Evolutionary conservation across 2,888 invertebrate species (phyloP).

Genomic region (Ectobius pallidus): DNA sequence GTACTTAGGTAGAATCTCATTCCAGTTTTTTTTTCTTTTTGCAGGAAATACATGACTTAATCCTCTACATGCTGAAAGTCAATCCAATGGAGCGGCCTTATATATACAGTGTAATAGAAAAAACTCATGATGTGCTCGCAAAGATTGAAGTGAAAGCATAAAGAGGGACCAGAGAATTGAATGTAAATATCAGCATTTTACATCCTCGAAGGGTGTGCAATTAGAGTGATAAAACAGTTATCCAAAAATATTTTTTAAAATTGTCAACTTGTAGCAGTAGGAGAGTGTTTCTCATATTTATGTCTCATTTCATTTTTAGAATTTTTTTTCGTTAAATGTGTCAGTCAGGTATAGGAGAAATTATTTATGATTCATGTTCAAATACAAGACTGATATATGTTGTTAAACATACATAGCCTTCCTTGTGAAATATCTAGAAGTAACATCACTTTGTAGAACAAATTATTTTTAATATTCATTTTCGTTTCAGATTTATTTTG

Average conservation of each 20-base stretch:
- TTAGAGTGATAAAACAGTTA: neutral
- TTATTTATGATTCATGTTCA: too few species aligned
- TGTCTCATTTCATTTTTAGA: too few species aligned
- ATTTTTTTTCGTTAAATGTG: too few species aligned
- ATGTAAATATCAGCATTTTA: neutral
- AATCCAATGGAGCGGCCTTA: constrained; percentile 79
- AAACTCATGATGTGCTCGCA: constrained; percentile 62
- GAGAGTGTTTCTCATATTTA: too few species aligned
- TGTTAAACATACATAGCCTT: too few species aligned
- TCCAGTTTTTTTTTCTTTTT: constrained; percentile 51
- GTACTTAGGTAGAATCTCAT: too few species aligned
- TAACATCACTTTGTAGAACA: too few species aligned
- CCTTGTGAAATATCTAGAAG: too few species aligned
- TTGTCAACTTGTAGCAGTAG: neutral
- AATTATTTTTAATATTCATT: too few species aligned
- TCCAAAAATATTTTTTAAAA: neutral
- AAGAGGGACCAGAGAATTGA: neutral
- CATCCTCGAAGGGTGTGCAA: neutral
- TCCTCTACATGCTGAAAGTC: constrained; percentile 72
- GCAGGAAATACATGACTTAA: constrained; percentile 71
- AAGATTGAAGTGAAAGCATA: constrained; percentile 56
- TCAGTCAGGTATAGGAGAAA: too few species aligned
- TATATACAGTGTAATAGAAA: constrained; percentile 72
- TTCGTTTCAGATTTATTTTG: too few species aligned
- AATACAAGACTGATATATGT: too few species aligned